A percentile compares a stretch with the other conserved stretches of the same genome.
phyloP scores from a whole-genome alignment of 2,113 vertebrate species.

The Stegastes partitus region DNA sequence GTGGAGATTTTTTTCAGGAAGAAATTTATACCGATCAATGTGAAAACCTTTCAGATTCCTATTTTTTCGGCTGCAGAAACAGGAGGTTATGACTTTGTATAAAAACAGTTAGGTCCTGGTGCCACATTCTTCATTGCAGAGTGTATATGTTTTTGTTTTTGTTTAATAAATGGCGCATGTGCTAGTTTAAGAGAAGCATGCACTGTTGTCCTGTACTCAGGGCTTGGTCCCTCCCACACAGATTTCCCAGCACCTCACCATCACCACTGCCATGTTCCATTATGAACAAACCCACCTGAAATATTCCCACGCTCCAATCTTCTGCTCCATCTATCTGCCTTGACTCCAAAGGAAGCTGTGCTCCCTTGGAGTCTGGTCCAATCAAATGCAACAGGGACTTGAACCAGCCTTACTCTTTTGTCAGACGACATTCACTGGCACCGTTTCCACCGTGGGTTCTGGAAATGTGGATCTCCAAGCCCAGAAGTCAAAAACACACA shows the following conservation, averaged over 20 bases:
- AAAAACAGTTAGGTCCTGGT: conserved; percentile 36
- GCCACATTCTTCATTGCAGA: conserved; percentile 42
- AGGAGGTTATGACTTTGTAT: conserved; percentile 66
- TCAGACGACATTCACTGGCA: conserved; percentile 53
- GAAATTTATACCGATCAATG: conserved; percentile 66
- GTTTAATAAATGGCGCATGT: conserved; percentile 71
- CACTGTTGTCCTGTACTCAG: conserved; percentile 77
- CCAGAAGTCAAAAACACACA: conserved; percentile 74
- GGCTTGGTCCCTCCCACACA: conserved; percentile 63
- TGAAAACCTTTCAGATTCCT: conserved; percentile 64
- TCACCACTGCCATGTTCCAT: conserved; percentile 47
- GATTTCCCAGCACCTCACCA: background rate
- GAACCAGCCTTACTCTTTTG: conserved; percentile 74
- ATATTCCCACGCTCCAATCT: conserved; percentile 56
- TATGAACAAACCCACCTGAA: conserved; percentile 43
- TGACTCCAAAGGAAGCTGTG: conserved; percentile 50
- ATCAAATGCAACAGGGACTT: conserved; percentile 72
- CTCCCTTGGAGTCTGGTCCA: conserved; percentile 48
- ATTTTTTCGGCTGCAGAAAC: conserved; percentile 57
- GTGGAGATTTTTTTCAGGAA: conserved; percentile 49
- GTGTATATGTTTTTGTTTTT: conserved; percentile 23
- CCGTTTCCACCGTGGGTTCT: conserved; percentile 49
- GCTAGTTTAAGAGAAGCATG: conserved; percentile 76
- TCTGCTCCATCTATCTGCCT: conserved; percentile 62
- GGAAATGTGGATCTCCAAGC: conserved; percentile 70